Evolutionary conservation across 2,113 vertebrate species (phyloP).

Genomic region (Jacana jacana): DNA sequence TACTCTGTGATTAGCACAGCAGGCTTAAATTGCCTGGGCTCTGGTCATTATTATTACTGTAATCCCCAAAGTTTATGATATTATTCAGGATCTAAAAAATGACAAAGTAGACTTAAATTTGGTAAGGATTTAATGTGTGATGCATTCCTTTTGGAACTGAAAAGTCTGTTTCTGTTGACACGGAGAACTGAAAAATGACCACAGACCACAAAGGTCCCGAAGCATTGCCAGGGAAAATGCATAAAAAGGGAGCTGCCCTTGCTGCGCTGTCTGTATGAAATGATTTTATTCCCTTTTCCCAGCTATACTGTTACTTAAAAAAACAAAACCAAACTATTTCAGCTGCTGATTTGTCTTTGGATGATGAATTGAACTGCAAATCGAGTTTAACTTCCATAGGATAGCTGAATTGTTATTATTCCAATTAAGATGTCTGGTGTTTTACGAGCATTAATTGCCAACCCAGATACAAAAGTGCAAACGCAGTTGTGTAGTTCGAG

Average conservation of each 20-base stretch:
- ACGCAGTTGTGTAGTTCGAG: neutral
- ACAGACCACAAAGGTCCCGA: conserved; percentile 41
- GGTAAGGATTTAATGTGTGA: conserved; percentile 56
- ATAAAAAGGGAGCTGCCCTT: conserved; percentile 57
- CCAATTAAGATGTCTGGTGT: neutral
- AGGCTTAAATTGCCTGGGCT: conserved; percentile 73
- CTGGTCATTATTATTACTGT: conserved; percentile 72
- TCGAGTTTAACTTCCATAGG: neutral
- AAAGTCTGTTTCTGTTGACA: conserved; percentile 66
- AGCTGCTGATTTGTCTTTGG: conserved; percentile 20
- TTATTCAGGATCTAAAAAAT: conserved; percentile 46
- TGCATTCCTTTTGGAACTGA: conserved; percentile 54
- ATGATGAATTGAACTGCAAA: conserved; percentile 47
- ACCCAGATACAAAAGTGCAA: neutral
- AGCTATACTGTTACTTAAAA: conserved; percentile 27
- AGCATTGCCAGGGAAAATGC: conserved; percentile 58
- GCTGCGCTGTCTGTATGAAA: conserved; percentile 40
- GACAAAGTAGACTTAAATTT: conserved; percentile 34
- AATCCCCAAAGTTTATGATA: conserved; percentile 68
- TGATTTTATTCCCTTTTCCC: conserved; percentile 57
- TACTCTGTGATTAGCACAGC: conserved; percentile 68
- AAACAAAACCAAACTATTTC: conserved; percentile 17
- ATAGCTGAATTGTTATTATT: neutral
- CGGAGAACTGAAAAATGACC: conserved; percentile 67
- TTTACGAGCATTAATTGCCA: neutral